phyloP scores from a whole-genome alignment of 1,140 invertebrate genomes.

The Zaprionus inermis region DNA sequence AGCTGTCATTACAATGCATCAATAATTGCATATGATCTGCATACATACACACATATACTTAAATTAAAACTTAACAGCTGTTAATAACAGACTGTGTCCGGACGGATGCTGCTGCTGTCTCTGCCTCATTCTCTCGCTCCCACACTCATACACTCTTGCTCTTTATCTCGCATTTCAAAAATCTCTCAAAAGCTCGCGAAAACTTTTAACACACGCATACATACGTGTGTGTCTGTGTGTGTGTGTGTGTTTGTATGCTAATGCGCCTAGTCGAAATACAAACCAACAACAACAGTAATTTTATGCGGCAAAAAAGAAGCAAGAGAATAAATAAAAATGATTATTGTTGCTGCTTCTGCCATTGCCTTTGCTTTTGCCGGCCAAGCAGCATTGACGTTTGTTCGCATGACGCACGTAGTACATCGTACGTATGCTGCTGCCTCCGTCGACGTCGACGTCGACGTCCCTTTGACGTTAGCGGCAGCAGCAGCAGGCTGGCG shows the following conservation, averaged over 20 bases:
- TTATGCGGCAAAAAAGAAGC: constrained; percentile 53
- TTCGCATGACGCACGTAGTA: constrained; percentile 30
- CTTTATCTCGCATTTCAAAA: constrained; percentile 9
- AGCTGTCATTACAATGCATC: constrained; percentile 16
- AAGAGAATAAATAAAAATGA: constrained; percentile 62
- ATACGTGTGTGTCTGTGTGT: background rate
- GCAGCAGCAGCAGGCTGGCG: background rate
- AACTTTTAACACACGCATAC: background rate
- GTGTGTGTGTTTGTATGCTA: constrained; percentile 16
- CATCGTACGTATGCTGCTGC: background rate
- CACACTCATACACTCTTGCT: background rate
- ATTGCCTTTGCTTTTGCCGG: background rate
- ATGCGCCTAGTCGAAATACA: constrained; percentile 12
- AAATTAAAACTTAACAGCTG: constrained; percentile 21
- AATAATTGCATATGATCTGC: constrained; percentile 14
- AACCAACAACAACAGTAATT: constrained; percentile 52
- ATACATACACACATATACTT: background rate
- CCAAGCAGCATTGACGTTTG: constrained; percentile 44
- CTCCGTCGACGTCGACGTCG: background rate
- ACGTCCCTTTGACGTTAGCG: constrained; percentile 1
- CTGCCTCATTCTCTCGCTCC: background rate
- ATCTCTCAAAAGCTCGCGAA: constrained; percentile 32
- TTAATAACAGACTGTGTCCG: constrained; percentile 27
- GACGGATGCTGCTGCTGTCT: constrained; percentile 14
- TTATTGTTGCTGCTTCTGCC: constrained; percentile 39